These are phyloP conservation scores for Forbesichthys papilliferus DNA, from an alignment of 2,113 vertebrate species.

Conservation along the genomic window DNA sequence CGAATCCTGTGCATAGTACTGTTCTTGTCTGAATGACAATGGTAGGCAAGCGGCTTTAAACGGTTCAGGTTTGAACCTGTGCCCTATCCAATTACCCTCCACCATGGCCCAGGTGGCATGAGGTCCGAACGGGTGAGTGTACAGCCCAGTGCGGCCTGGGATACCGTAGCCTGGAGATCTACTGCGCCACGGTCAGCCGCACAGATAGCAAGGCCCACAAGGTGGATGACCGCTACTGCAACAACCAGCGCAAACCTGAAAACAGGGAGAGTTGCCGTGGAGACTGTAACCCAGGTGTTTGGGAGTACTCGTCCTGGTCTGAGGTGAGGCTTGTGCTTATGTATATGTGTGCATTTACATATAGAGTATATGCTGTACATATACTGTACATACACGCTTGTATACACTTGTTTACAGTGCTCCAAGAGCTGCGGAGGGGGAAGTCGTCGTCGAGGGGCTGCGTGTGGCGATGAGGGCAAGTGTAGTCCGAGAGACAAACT, in stretches of 20 bases:
- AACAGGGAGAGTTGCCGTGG: constrained; percentile 89
- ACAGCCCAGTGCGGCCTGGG: constrained; percentile 89
- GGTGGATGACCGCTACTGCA: constrained; percentile 88
- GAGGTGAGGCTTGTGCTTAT: constrained; percentile 78
- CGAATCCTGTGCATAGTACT: neutral
- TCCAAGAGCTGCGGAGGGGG: constrained; percentile 93
- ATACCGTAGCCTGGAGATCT: constrained; percentile 88
- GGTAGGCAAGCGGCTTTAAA: no score
- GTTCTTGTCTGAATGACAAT: neutral
- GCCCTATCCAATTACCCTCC: neutral
- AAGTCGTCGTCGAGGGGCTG: constrained; percentile 83
- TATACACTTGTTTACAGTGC: constrained; percentile 78
- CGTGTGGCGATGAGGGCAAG: constrained; percentile 90
- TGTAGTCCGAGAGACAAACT: constrained; percentile 91
- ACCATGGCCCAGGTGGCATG: constrained; percentile 82
- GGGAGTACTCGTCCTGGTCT: constrained; percentile 94
- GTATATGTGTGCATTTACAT: constrained; percentile 20
- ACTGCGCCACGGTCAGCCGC: constrained; percentile 86
- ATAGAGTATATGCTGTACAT: constrained; percentile 8
- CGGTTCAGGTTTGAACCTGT: neutral
- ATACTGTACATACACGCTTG: neutral
- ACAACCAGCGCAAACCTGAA: constrained; percentile 82
- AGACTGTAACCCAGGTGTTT: constrained; percentile 90
- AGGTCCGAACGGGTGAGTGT: constrained; percentile 89
- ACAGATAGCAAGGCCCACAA: constrained; percentile 87